A percentile compares a stretch with the other conserved stretches of the same genome.
phyloP scores from a whole-genome alignment of 2,113 vertebrate genomes.

The Dermatemys mawii region DNA sequence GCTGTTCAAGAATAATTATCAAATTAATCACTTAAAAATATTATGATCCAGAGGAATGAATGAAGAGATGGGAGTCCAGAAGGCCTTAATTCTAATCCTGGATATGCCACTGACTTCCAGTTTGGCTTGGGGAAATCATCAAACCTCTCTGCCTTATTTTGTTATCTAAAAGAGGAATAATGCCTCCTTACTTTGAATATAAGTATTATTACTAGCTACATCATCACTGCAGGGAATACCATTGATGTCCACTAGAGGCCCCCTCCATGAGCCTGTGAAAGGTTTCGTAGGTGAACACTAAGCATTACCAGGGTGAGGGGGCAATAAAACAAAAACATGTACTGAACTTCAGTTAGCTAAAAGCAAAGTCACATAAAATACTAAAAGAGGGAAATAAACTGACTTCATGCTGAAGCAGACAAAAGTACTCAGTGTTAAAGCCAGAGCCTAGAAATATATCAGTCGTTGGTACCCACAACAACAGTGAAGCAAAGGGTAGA shows the following conservation, averaged over 20 bases:
- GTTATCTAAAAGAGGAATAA: background rate
- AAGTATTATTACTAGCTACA: background rate
- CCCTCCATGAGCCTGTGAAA: background rate
- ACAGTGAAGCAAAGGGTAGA: background rate
- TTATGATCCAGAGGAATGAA: background rate
- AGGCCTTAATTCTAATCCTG: background rate
- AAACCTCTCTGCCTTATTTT: background rate
- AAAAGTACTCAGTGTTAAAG: background rate
- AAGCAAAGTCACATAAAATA: background rate
- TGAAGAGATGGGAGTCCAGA: background rate
- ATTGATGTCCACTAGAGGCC: background rate
- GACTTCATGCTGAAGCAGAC: background rate
- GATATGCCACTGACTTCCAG: background rate
- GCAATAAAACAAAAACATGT: background rate
- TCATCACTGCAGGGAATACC: background rate
- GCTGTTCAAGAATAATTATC: background rate
- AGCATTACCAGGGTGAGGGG: background rate
- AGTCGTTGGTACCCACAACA: background rate
- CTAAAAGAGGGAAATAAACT: background rate
- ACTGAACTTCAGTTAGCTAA: fast-evolving
- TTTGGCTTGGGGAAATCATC: background rate
- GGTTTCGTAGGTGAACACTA: background rate
- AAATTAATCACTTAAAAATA: background rate
- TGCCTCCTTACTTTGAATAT: background rate
- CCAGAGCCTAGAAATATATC: background rate